phyloP scores from a whole-genome alignment of 2,797 vertebrate genomes.

The Babyrousa celebensis region DNA sequence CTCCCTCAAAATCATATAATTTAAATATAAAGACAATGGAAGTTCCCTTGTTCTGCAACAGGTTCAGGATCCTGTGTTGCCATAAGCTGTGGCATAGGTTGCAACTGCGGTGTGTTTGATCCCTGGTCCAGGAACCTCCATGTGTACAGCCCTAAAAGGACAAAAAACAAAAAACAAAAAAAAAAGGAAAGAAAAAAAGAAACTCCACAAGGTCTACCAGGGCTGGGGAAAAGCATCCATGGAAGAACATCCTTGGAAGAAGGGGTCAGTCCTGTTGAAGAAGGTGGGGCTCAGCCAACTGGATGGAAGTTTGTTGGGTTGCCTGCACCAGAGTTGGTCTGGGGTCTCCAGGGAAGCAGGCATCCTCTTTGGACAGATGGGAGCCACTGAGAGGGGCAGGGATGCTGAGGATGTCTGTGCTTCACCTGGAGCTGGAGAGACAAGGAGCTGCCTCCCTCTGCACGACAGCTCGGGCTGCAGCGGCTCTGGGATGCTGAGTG shows the following conservation, averaged over 20 bases:
- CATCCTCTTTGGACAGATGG: too few species aligned
- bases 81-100: too few species aligned
- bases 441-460: background rate
- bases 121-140: too few species aligned
- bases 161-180: too few species aligned
- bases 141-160: too few species aligned
- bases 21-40: background rate
- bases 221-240: background rate
- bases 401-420: background rate
- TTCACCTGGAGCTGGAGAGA: background rate
- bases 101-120: too few species aligned
- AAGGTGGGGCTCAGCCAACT: rapidly evolving
- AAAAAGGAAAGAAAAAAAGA: too few species aligned
- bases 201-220: rapidly evolving
- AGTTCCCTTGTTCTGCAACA: too few species aligned
- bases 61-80: too few species aligned
- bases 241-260: background rate
- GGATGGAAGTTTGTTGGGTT: background rate
- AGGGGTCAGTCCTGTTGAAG: too few species aligned
- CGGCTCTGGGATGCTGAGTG: background rate
- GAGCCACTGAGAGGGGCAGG: rapidly evolving
- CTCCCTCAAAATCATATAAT: background rate
- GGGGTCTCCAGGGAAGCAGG: background rate
- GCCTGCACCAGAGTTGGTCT: too few species aligned
- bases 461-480: background rate